Base-by-base conservation (phyloP, 2,797 vertebrate species). In the Selene dorsalis region DNA sequence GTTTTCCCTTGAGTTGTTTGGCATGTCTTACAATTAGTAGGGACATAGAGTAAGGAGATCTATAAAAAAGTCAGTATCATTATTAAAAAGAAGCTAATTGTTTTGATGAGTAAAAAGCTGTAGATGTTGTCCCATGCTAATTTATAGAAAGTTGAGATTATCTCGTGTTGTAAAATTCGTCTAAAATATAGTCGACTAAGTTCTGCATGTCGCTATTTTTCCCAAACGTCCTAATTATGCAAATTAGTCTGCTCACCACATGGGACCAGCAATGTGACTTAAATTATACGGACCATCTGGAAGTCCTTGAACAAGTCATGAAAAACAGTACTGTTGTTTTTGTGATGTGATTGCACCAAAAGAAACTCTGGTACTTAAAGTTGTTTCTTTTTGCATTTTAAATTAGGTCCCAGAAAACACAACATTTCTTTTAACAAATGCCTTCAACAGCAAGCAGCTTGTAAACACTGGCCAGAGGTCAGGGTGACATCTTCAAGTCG, bases 161-260 rank as follows among this genome's bases (percentile, higher is more conserved):
- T 65, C 41, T 32, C 4, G 14, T 30, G 39, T 20, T 32, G 5
- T 20, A 17, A 18, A 65, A 68, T 64, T 41, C 3, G n/a, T n/a
- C n/a, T n/a, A n/a, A 63, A 26, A 63, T 28, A 17, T 52, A n/a
- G 64, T 64, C 14, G n/a, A 13, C 10, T 24, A 69, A 70, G 32
- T 69, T 75, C 28, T 67, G 32, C 53, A 55, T 84, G 32, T 79
- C 57, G 10, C 55, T 63, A 16, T 77, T 85, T 57, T 78, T 87
- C 86, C 84, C 74, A 79, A 84, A 85, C 61, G 75, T 76, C 61
- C 76, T 82, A 69, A 92, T 91, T 91, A 89, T 88, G 88, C 41
- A 84, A 85, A 91, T 82, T 9, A 61, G 35, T 63, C 43, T 66
- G 16, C 57, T 85, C 75, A 26, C 61, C 82, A 79, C 80, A 79